Evolutionary conservation across 2,888 invertebrate genomes (phyloP).

Genomic region (Lasioglossum pauxillum): DNA sequence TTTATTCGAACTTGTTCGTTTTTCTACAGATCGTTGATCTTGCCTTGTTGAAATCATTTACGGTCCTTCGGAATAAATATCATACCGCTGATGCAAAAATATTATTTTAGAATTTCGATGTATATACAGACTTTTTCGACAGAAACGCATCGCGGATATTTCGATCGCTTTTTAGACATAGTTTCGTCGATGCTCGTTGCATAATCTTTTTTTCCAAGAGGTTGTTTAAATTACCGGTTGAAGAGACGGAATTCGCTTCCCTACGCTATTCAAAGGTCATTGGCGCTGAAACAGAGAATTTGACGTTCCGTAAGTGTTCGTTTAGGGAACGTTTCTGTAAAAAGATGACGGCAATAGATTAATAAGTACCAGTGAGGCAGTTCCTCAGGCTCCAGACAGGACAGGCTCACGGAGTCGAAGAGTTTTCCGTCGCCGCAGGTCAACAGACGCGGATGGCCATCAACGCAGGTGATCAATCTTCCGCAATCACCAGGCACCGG

Average conservation of each 20-base stretch:
- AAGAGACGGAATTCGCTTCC: neutral
- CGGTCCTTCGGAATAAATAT: neutral
- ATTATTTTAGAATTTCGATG: neutral
- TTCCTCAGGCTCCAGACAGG: conserved; percentile 92
- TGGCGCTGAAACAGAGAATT: conserved; percentile 69
- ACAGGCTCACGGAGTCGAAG: conserved; percentile 92
- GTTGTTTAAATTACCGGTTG: neutral
- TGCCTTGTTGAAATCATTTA: neutral
- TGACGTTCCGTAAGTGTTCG: neutral
- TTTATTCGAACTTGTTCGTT: conserved; percentile 55
- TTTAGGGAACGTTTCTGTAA: neutral
- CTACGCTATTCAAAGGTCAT: conserved; percentile 69
- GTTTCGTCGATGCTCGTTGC: neutral
- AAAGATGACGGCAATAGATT: neutral
- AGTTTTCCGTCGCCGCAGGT: conserved; percentile 95
- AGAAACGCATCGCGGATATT: neutral
- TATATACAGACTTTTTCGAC: neutral
- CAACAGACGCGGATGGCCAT: conserved; percentile 94
- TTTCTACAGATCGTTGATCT: neutral
- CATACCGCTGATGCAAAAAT: neutral
- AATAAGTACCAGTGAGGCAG: conserved; percentile 82
- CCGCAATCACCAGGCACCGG: conserved; percentile 95
- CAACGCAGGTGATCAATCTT: conserved; percentile 95
- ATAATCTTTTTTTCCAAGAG: neutral
- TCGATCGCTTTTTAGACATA: neutral